These are phyloP conservation scores for Ips nitidus DNA, from an alignment of 1,140 invertebrate species.

Conservation along the genomic window DNA sequence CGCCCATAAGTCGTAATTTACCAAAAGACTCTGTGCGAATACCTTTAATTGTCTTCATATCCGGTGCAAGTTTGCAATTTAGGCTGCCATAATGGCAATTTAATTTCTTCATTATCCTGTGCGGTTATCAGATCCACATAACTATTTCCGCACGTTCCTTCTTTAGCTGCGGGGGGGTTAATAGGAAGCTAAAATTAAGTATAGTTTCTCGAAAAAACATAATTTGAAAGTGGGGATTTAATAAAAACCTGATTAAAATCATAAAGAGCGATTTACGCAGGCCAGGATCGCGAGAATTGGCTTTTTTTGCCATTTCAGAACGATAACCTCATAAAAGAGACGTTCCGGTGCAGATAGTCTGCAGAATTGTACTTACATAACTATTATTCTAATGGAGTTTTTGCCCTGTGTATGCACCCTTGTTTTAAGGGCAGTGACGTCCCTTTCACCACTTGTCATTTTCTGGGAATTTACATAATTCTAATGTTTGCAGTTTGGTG, in stretches of 20 bases:
- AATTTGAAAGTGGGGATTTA: not conserved
- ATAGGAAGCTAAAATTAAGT: too few species aligned
- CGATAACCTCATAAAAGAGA: conserved; percentile 3
- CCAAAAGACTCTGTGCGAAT: not conserved
- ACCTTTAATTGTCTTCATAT: conserved; percentile 8
- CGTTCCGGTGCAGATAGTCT: not conserved
- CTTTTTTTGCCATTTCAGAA: not conserved
- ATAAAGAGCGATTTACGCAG: conserved; percentile 1
- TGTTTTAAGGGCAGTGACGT: too few species aligned
- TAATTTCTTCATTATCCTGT: not conserved
- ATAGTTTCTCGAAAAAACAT: too few species aligned
- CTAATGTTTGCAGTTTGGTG: too few species aligned
- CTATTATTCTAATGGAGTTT: conserved; percentile 4
- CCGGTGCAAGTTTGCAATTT: conserved; percentile 7
- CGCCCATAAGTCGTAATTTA: conserved; percentile 1
- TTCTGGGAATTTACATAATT: too few species aligned
- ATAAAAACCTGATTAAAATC: conserved; percentile 1
- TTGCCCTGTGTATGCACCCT: not conserved
- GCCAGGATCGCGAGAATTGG: not conserved
- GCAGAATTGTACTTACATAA: not conserved
- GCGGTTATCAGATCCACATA: too few species aligned
- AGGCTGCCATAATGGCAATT: not conserved
- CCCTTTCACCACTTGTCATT: not conserved
- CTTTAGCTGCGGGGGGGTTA: too few species aligned
- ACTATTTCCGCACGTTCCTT: not conserved